Conservation (phyloP, 2,888 invertebrate genomes). For the Phoenoteleia sp. region DNA sequence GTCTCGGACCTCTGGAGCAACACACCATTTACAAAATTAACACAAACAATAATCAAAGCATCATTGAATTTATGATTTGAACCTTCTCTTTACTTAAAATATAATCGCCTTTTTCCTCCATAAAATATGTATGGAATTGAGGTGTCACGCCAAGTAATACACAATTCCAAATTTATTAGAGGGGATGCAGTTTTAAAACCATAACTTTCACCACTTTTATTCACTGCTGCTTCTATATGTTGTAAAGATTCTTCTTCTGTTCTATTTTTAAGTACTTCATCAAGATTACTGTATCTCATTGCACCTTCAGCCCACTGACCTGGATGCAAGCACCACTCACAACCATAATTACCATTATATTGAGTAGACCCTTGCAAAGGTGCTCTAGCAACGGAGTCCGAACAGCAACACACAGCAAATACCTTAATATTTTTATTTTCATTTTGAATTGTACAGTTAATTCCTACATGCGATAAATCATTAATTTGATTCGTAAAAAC, state of each 20-base stretch:
- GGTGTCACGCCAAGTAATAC: too few species aligned
- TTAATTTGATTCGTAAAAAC: conserved; percentile 5
- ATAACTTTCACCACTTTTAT: not conserved
- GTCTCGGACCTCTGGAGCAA: too few species aligned
- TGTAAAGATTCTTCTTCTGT: not conserved
- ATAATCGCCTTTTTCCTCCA: too few species aligned
- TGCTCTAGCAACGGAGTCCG: not conserved
- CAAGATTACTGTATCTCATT: not conserved
- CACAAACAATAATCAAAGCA: too few species aligned
- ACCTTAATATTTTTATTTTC: conserved; percentile 1
- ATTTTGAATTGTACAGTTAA: conserved; percentile 1
- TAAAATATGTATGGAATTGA: too few species aligned
- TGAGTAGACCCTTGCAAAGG: not conserved
- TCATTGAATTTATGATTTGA: too few species aligned
- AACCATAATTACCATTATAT: not conserved
- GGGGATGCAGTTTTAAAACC: conserved; percentile 45
- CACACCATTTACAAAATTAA: too few species aligned
- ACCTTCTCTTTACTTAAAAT: too few species aligned
- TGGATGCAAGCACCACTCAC: not conserved
- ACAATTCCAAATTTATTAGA: conserved; percentile 32
- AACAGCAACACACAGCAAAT: not conserved
- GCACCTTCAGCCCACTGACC: not conserved
- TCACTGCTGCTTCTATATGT: not conserved
- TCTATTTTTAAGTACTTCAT: not conserved
- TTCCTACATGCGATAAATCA: conserved; percentile 12